These are phyloP conservation scores for Drosophila sordidula DNA, from an alignment of 2,888 invertebrate species.

Conservation along the genomic window DNA sequence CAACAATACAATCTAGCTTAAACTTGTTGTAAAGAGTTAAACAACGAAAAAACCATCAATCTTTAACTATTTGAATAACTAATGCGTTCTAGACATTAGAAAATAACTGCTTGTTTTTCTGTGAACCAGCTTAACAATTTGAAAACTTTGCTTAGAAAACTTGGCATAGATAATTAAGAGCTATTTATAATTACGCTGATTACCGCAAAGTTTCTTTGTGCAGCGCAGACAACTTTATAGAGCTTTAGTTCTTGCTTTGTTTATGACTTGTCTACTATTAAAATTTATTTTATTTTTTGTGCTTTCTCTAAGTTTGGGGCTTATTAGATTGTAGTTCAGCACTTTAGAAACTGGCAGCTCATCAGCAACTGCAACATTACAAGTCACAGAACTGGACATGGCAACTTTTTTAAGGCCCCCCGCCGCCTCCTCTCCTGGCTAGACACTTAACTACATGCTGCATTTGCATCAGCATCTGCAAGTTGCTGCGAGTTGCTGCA, in stretches of 20 bases:
- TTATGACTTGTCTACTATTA: neutral
- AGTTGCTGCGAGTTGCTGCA: slow-evolving; percentile 16
- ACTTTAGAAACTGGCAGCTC: neutral
- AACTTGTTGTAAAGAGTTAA: no score
- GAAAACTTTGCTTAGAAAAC: neutral
- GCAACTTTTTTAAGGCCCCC: neutral
- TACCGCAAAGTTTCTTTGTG: neutral
- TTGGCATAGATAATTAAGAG: neutral
- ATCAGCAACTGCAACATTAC: slow-evolving; percentile 7
- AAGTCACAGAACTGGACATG: slow-evolving; percentile 36
- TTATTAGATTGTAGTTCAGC: slow-evolving; percentile 14
- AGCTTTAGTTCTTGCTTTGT: neutral
- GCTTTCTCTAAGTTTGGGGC: neutral
- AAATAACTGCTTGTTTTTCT: no score
- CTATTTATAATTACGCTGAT: neutral
- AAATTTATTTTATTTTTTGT: neutral
- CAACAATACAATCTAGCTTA: no score
- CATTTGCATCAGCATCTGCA: slow-evolving; percentile 28
- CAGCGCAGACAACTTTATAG: neutral
- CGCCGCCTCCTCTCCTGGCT: neutral
- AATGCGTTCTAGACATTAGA: no score
- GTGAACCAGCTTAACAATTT: no score
- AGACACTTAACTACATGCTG: slow-evolving; percentile 38
- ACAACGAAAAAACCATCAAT: no score
- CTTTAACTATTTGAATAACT: no score